A percentile compares a stretch with the other conserved stretches of the same genome.
Evolutionary conservation across 2,888 invertebrate species (phyloP).

Genomic region (Drosophila infuscata): DNA sequence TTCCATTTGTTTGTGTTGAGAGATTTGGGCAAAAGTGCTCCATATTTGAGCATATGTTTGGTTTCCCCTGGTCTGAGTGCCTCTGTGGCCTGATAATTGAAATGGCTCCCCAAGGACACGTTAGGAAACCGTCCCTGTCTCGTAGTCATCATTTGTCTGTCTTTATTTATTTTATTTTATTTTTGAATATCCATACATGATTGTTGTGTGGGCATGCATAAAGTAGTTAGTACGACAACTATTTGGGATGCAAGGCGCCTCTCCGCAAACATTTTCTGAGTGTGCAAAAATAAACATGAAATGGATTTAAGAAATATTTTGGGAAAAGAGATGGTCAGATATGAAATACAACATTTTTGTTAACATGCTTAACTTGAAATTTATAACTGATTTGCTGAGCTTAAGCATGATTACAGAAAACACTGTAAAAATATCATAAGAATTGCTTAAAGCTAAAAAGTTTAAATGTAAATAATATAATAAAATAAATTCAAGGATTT

Average conservation of each 20-base stretch:
- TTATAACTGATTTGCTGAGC: not conserved
- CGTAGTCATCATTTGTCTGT: conserved; percentile 34
- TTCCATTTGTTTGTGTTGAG: conserved; percentile 51
- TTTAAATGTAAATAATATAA: not conserved
- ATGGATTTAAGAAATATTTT: conserved; percentile 15
- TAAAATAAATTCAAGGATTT: not conserved
- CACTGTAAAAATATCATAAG: not conserved
- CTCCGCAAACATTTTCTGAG: not conserved
- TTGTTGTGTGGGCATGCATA: conserved; percentile 10
- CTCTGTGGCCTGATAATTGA: conserved; percentile 73
- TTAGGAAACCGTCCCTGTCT: conserved; percentile 33
- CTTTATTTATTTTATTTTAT: conserved; percentile 52
- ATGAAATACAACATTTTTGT: not conserved
- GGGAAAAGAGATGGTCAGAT: not conserved
- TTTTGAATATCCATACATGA: conserved; percentile 24
- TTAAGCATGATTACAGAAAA: not conserved
- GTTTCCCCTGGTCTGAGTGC: conserved; percentile 42
- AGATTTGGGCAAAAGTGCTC: conserved; percentile 56
- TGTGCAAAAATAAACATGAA: conserved; percentile 9
- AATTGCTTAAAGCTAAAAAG: not conserved
- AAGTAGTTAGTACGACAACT: conserved; percentile 12
- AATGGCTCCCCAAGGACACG: conserved; percentile 70
- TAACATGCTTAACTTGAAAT: conserved; percentile 1
- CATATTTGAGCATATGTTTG: conserved; percentile 72
- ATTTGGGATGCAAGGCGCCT: conserved; percentile 18